Percentiles rank a stretch among this genome's conserved stretches.
Evolutionary conservation across 2,113 vertebrate species (phyloP).

Genomic region (Ptyas mucosa): DNA sequence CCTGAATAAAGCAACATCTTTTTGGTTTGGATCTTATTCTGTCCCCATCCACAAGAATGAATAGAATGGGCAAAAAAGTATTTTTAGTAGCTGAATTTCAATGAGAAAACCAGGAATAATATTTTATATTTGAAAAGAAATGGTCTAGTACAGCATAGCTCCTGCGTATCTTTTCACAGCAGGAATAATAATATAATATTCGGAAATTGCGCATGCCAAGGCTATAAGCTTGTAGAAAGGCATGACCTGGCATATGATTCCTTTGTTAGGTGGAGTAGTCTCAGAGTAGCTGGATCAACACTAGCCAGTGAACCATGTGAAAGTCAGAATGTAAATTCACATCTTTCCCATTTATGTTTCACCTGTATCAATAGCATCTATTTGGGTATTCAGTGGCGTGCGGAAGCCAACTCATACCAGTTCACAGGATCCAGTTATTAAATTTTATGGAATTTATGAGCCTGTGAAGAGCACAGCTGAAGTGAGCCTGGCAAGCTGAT

Average conservation of each 20-base stretch:
- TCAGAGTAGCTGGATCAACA: neutral
- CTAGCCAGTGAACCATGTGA: neutral
- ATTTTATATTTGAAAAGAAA: neutral
- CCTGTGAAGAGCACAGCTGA: neutral
- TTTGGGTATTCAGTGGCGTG: neutral
- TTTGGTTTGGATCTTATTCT: neutral
- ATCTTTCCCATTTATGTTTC: neutral
- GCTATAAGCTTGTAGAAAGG: neutral
- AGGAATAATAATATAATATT: neutral
- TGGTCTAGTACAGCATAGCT: neutral
- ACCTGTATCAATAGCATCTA: neutral
- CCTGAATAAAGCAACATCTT: neutral
- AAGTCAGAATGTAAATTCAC: neutral
- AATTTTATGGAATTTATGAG: neutral
- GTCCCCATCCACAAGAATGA: neutral
- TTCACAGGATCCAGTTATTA: neutral
- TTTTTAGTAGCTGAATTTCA: neutral
- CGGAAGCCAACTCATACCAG: neutral
- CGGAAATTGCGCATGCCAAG: neutral
- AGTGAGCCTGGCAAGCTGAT: neutral
- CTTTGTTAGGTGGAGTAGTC: neutral
- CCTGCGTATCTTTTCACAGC: neutral
- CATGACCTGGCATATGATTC: neutral
- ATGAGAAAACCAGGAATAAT: neutral
- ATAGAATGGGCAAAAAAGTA: neutral